These are phyloP conservation scores for Sinotaia quadrata DNA, from an alignment of 2,888 invertebrate species.

Conservation along the genomic window DNA sequence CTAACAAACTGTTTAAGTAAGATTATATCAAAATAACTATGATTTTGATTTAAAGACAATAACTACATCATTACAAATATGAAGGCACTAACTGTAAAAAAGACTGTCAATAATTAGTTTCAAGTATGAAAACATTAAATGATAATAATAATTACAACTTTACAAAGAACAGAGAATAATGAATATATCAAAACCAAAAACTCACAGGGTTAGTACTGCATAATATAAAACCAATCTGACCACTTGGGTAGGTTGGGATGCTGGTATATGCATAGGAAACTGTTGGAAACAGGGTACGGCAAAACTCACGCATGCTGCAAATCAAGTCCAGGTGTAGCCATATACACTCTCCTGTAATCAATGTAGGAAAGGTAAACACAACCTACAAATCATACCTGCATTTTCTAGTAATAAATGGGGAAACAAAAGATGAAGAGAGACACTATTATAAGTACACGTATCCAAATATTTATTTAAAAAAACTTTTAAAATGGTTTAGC, in stretches of 20 bases:
- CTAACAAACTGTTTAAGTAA: no score
- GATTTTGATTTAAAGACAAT: not conserved
- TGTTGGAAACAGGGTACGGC: slow-evolving; percentile 83
- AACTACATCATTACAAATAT: not conserved
- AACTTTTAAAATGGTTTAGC: no score
- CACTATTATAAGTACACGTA: no score
- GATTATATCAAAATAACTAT: no score
- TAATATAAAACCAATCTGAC: slow-evolving; percentile 95
- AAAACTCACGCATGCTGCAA: slow-evolving; percentile 82
- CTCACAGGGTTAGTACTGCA: slow-evolving; percentile 82
- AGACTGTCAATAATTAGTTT: not conserved
- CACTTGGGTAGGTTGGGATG: slow-evolving; percentile 97
- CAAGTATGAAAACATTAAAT: not conserved
- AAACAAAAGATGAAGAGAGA: no score
- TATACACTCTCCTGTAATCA: slow-evolving; percentile 82
- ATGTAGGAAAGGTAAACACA: not conserved
- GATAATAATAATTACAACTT: not conserved
- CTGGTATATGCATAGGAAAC: slow-evolving; percentile 86
- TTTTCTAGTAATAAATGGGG: no score
- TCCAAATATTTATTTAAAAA: no score
- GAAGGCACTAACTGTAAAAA: not conserved
- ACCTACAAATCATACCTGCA: not conserved
- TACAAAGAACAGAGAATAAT: not conserved
- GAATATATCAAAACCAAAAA: no score
- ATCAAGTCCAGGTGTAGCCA: slow-evolving; percentile 85